Percentiles rank a stretch among this genome's conserved stretches.
These are phyloP conservation scores for Mixornis gularis DNA, from an alignment of 2,113 vertebrate genomes.

Conservation along the genomic window DNA sequence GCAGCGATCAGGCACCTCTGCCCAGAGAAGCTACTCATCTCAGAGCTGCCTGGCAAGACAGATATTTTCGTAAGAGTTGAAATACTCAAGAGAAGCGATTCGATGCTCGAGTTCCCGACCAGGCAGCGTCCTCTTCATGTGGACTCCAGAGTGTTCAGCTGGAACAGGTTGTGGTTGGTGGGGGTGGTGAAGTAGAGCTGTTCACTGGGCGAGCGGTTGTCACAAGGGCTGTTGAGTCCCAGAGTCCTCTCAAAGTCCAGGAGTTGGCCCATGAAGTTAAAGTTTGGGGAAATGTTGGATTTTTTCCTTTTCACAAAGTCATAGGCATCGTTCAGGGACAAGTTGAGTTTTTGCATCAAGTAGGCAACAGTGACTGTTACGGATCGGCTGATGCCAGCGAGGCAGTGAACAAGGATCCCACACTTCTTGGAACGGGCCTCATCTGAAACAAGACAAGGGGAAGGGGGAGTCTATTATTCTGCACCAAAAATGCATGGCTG, in stretches of 20 bases:
- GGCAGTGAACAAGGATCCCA: slow-evolving; percentile 95
- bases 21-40: slow-evolving; percentile 56
- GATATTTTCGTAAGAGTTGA: slow-evolving; percentile 51
- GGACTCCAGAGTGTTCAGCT: slow-evolving; percentile 93
- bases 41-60: slow-evolving; percentile 59
- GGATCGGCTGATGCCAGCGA: slow-evolving; percentile 96
- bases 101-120: slow-evolving; percentile 33
- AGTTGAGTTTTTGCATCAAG: slow-evolving; percentile 99
- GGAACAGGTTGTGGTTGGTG: slow-evolving; percentile 95
- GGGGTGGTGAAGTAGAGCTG: slow-evolving; percentile 98
- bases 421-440: slow-evolving; percentile 97
- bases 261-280: slow-evolving; percentile 99
- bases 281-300: slow-evolving; percentile 98
- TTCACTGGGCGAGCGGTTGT: slow-evolving; percentile 85
- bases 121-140: slow-evolving; percentile 79
- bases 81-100: slow-evolving; percentile 69
- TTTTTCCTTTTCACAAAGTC: slow-evolving; percentile 99
- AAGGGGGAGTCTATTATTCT: slow-evolving; percentile 38
- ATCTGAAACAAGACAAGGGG: slow-evolving; percentile 78
- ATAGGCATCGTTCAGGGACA: slow-evolving; percentile 96
- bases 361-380: slow-evolving; percentile 98
- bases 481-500: neutral
- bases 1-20: slow-evolving; percentile 57
- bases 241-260: slow-evolving; percentile 98
- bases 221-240: slow-evolving; percentile 93